Percentiles rank a stretch among this genome's conserved stretches.
phyloP scores from a whole-genome alignment of 37 sponge, comb jelly and placozoan genomes.

The Oopsacas minuta region DNA sequence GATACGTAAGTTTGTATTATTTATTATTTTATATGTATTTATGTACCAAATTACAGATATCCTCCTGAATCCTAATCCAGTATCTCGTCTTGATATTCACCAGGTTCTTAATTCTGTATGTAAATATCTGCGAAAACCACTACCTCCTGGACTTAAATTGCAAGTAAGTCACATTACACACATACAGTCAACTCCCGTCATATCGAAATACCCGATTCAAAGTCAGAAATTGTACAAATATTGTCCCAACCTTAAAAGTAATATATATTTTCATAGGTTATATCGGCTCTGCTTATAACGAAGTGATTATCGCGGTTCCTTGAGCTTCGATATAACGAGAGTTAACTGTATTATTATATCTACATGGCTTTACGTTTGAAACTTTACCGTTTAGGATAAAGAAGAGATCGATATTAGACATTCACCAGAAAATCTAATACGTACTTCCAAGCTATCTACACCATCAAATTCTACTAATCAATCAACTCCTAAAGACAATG shows the following conservation, averaged over 20 bases:
- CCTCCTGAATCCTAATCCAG: background rate
- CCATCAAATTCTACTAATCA: background rate
- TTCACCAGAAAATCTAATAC: background rate
- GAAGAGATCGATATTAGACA: background rate
- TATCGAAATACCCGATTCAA: too few relatives aligned
- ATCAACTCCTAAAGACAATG: background rate
- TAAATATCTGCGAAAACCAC: background rate
- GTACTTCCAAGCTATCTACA: background rate
- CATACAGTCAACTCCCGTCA: too few relatives aligned
- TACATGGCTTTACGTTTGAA: too few relatives aligned
- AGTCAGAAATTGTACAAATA: too few relatives aligned
- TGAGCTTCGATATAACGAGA: too few relatives aligned
- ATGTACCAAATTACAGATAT: background rate
- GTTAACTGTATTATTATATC: too few relatives aligned
- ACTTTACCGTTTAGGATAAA: background rate
- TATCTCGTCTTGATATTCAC: background rate
- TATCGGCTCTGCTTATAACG: too few relatives aligned
- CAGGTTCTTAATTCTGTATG: background rate
- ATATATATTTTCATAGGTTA: too few relatives aligned
- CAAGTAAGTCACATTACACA: too few relatives aligned
- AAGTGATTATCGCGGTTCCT: too few relatives aligned
- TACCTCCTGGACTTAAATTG: background rate
- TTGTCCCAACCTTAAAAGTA: too few relatives aligned
- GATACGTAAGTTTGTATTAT: conserved; percentile 43
- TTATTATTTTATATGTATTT: background rate